These are phyloP conservation scores for Lagenorhynchus albirostris DNA, from an alignment of 2,113 vertebrate genomes.

Conservation along the genomic window DNA sequence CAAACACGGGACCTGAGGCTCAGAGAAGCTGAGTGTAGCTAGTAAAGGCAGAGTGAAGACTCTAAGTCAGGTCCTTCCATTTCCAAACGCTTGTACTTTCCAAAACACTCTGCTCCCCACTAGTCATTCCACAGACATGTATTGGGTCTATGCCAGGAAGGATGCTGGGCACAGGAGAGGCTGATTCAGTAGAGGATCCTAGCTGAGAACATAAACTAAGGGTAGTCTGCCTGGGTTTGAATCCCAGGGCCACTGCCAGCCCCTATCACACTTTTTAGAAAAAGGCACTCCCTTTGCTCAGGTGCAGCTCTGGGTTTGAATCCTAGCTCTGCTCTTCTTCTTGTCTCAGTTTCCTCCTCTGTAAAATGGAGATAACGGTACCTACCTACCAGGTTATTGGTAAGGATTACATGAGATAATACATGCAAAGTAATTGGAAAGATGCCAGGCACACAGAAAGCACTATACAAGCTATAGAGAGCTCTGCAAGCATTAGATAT, in stretches of 20 bases:
- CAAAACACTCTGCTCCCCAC: not conserved
- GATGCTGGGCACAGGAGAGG: not conserved
- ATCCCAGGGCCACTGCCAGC: not conserved
- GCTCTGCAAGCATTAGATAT: too few relatives aligned
- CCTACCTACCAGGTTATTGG: not conserved
- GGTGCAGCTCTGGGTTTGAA: not conserved
- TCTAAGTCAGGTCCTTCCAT: not conserved
- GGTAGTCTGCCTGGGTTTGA: not conserved
- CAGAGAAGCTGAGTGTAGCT: not conserved
- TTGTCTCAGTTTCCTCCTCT: not conserved
- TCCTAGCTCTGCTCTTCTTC: not conserved
- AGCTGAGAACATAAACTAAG: not conserved
- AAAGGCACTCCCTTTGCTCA: not conserved
- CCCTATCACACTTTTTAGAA: not conserved
- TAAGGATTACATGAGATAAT: not conserved
- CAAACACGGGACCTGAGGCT: not conserved
- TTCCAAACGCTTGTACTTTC: not conserved
- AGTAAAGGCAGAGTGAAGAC: not conserved
- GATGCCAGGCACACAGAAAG: not conserved
- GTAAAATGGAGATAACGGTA: not conserved
- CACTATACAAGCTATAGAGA: not conserved
- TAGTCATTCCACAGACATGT: not conserved
- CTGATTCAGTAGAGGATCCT: not conserved
- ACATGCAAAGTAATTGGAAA: not conserved
- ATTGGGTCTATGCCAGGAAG: not conserved